Base-by-base conservation (phyloP, 2,888 invertebrate species). In the Homarus gammarus region DNA sequence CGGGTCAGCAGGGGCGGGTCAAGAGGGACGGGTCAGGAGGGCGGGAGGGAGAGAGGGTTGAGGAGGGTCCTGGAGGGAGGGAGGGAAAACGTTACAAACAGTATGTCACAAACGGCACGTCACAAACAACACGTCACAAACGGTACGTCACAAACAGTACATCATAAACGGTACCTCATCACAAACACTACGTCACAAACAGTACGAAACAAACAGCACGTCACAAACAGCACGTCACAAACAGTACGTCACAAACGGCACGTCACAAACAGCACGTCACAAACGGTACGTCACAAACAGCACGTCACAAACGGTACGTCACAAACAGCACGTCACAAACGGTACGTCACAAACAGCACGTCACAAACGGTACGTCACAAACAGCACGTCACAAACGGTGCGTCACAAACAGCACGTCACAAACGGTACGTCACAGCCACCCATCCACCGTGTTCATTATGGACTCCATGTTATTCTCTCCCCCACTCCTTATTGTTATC, bases 401-500 rank as follows among this genome's bases (percentile, higher is more conserved):
- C 12, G 2, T 1, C 18, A 56, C 56, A 56, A 56, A 56, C 56
- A 75, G 22, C 36, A 8, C 12, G 15, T 40, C 18, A 10, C 77
- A 70, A 70, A 22, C 31, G 12, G 31, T 22, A 10, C 8, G 15
- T 68, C 77, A 27, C 8, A 40, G n/a, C 18, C 77, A 49, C 49
- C 77, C 77, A n/a, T 12, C 38, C 73, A 18, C 70, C 36, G 70
- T 70, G 40, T 73, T 40, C 36, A n/a, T n/a, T n/a, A n/a, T 73
- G 36, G 38, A 40, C 73, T 73, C 73, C 15, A 40, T 73, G 73
- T 73, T 73, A 73, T 73, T 73, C 73, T 73, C 73, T 40, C 36
- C 36, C 31, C 44, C 75, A 38, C 75, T 75, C 75, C 36, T 40
- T 75, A 44, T 44, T 75, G 40, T 75, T 75, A 38, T 44, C 73